Base-by-base conservation (phyloP, 1,140 invertebrate genomes). In the Drosophila ambigua region DNA sequence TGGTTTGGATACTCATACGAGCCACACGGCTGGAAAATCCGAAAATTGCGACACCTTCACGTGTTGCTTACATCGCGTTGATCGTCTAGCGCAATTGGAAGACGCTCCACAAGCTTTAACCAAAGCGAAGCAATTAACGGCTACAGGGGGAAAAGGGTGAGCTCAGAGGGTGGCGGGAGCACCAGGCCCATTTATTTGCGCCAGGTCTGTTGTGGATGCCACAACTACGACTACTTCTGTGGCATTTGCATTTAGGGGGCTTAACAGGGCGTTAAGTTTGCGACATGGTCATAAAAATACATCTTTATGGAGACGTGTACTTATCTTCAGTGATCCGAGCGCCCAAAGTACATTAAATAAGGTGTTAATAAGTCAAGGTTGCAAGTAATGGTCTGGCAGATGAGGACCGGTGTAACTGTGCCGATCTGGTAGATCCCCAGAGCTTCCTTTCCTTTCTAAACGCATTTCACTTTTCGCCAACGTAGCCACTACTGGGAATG, bases 251-350 rank as follows among this genome's bases (percentile, higher is more conserved):
- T 88, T 88, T 89, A 88, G 76, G 60, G 45, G 64, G 79, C 57
- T 83, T 79, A 88, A 88, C 83, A 88, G 83, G 83, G 83, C 83
- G 83, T 88, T 88, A 88, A 88, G 83, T 78, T 88, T 72, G 67
- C 83, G 76, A 62, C 83, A 87, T 59, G 66, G 61, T 41, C 61
- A 82, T 67, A 71, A 79, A 79, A 82, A 81, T 55, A 65, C 49
- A 58, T 72, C 43, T 55, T 7, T 0, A 41, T 64, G 49, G n/a
- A 54, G 62, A 28, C 31, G 15, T 2, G 31, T 58, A 65, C 48
- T 53, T 46, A 65, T 35, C 53, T 57, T 55, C 52, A 60, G 52
- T 69, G 61, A 74, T 74, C 71, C 60, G 24, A 52, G 26, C 4
- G 9, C 28, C 41, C 41, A 45, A 45, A 9, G 15, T 44, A 13